Conservation (phyloP, 2,797 vertebrate species). For the Scolopax bukidnonensis region DNA sequence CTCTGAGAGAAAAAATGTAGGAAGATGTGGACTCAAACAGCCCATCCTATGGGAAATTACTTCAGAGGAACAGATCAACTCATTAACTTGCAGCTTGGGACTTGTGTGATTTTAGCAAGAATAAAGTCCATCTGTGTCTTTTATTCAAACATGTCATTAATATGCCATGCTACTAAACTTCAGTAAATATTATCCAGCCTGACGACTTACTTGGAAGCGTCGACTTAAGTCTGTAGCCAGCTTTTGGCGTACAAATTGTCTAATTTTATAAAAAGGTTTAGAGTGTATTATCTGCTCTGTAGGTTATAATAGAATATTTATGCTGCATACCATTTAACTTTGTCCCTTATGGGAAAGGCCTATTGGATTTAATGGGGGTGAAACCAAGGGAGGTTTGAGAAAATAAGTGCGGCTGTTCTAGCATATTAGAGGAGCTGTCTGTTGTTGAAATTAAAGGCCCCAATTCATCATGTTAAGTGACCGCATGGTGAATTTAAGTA, state of each 20-base stretch:
- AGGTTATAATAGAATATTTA: slow-evolving; percentile 57
- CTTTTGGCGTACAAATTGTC: slow-evolving; percentile 34
- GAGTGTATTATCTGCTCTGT: slow-evolving; percentile 40
- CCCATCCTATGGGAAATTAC: background rate
- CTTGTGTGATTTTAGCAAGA: slow-evolving; percentile 12
- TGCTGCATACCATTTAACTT: slow-evolving; percentile 32
- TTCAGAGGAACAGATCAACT: slow-evolving; percentile 38
- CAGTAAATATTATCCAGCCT: background rate
- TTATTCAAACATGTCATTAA: slow-evolving; percentile 1
- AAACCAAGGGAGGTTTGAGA: slow-evolving; percentile 20
- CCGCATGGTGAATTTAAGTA: slow-evolving; percentile 4
- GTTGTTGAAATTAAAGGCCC: slow-evolving; percentile 26
- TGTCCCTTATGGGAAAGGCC: slow-evolving; percentile 27
- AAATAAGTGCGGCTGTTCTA: background rate
- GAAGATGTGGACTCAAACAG: background rate
- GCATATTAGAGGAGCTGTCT: slow-evolving; percentile 16
- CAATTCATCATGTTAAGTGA: slow-evolving; percentile 22
- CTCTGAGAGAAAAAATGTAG: background rate
- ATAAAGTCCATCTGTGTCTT: slow-evolving; percentile 25
- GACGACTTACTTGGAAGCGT: slow-evolving; percentile 3
- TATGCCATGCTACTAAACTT: slow-evolving; percentile 2
- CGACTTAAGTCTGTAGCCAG: background rate
- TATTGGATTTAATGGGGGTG: slow-evolving; percentile 33
- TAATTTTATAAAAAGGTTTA: slow-evolving; percentile 51
- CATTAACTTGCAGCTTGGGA: slow-evolving; percentile 33